Evolutionary conservation across 2,113 vertebrate genomes (phyloP).

Genomic region (Zootoca vivipara): DNA sequence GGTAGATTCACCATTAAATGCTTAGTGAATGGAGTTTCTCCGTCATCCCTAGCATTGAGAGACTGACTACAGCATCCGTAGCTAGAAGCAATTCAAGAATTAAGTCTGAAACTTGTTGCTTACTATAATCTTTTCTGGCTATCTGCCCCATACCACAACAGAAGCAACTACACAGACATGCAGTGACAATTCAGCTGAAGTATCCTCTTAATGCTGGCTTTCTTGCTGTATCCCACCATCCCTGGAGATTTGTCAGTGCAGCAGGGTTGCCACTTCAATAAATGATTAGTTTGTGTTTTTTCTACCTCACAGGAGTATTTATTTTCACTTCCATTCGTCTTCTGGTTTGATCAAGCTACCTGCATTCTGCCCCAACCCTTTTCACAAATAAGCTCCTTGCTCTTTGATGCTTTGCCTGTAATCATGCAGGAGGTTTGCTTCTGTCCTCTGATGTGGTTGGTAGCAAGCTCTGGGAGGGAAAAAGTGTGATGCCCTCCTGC

Average conservation of each 20-base stretch:
- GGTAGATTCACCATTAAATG: too few species aligned
- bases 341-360: slow-evolving; percentile 23
- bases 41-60: neutral
- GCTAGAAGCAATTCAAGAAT: slow-evolving; percentile 2
- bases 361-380: slow-evolving; percentile 11
- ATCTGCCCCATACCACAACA: neutral
- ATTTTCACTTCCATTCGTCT: slow-evolving; percentile 18
- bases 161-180: neutral
- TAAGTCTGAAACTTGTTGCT: slow-evolving; percentile 1
- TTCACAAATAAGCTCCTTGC: slow-evolving; percentile 16
- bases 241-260: neutral
- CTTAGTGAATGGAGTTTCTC: too few species aligned
- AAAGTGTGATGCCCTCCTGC: slow-evolving; percentile 1
- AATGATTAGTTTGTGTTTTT: slow-evolving; percentile 13
- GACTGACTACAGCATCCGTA: neutral
- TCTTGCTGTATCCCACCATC: slow-evolving; percentile 1
- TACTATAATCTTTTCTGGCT: neutral
- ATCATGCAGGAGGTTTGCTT: slow-evolving; percentile 21
- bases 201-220: slow-evolving; percentile 19
- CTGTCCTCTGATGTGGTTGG: slow-evolving; percentile 37
- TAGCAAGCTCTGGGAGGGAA: slow-evolving; percentile 12
- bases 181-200: slow-evolving; percentile 23
- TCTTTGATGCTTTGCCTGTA: slow-evolving; percentile 28
- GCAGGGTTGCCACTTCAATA: accelerated
- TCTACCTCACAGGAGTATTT: slow-evolving; percentile 29